Percentiles rank a stretch among this genome's conserved stretches.
Evolutionary conservation across 2,888 invertebrate genomes (phyloP).

Genomic region (Hypomecis atomaria): DNA sequence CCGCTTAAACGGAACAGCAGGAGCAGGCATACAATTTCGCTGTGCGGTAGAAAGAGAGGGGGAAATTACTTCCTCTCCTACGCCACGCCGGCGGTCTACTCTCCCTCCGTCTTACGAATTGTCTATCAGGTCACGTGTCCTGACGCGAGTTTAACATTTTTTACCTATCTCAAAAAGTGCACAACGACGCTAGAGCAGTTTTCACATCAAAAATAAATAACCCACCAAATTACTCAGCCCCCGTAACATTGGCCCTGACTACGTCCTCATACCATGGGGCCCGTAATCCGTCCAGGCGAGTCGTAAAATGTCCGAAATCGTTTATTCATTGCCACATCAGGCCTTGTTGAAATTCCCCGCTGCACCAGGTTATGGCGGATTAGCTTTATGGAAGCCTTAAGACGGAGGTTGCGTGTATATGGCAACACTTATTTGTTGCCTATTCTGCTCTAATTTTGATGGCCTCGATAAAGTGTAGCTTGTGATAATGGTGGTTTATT

Average conservation of each 20-base stretch:
- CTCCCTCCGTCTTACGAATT: no score
- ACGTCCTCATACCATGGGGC: slow-evolving; percentile 21
- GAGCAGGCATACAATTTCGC: no score
- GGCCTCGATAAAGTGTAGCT: slow-evolving; percentile 4
- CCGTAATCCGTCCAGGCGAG: slow-evolving; percentile 56
- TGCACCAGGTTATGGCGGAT: slow-evolving; percentile 46
- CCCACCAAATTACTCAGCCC: no score
- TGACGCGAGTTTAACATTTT: no score
- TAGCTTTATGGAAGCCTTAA: slow-evolving; percentile 39
- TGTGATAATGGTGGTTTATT: slow-evolving; percentile 4
- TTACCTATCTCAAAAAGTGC: no score
- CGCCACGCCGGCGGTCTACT: no score
- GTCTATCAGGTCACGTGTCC: no score
- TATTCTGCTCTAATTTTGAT: slow-evolving; percentile 18
- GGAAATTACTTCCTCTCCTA: no score
- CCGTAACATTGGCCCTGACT: background rate
- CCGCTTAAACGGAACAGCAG: no score
- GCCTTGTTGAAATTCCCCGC: slow-evolving; percentile 72
- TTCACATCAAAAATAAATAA: no score
- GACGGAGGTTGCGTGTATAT: slow-evolving; percentile 10
- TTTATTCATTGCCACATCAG: slow-evolving; percentile 77
- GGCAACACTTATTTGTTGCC: slow-evolving; percentile 17
- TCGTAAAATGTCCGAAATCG: slow-evolving; percentile 73
- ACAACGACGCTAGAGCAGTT: no score
- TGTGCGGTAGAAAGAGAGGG: no score